These are phyloP conservation scores for Elachura formosa DNA, from an alignment of 2,113 vertebrate genomes.

Conservation along the genomic window DNA sequence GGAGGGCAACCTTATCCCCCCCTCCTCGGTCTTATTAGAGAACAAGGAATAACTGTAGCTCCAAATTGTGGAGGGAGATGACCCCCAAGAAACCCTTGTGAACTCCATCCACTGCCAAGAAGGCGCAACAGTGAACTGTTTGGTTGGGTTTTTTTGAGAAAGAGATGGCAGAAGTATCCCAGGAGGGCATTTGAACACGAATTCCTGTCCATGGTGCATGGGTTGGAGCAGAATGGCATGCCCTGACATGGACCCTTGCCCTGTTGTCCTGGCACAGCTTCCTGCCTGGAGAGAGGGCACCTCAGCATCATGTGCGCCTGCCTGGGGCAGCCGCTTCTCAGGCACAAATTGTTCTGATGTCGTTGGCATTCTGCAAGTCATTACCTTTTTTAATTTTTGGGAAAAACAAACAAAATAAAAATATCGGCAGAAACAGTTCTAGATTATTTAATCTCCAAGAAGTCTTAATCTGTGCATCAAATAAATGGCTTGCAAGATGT, in stretches of 20 bases:
- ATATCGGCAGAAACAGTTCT: neutral
- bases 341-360: neutral
- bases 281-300: neutral
- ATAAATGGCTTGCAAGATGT: slow-evolving; percentile 59
- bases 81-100: neutral
- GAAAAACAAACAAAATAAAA: neutral
- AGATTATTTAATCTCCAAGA: slow-evolving; percentile 19
- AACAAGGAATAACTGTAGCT: neutral
- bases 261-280: neutral
- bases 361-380: slow-evolving; percentile 12
- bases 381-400: neutral
- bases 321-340: neutral
- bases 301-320: neutral
- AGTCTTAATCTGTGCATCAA: slow-evolving; percentile 42
- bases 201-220: neutral
- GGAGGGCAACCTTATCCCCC: neutral
- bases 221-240: neutral
- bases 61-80: accelerated
- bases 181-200: neutral
- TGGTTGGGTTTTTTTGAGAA: neutral
- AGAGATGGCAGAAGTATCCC: neutral
- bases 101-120: neutral
- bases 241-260: neutral
- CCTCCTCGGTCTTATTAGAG: neutral
- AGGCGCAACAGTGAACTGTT: accelerated